Conservation (phyloP, 2,888 invertebrate genomes). For the Sympetrum striolatum region DNA sequence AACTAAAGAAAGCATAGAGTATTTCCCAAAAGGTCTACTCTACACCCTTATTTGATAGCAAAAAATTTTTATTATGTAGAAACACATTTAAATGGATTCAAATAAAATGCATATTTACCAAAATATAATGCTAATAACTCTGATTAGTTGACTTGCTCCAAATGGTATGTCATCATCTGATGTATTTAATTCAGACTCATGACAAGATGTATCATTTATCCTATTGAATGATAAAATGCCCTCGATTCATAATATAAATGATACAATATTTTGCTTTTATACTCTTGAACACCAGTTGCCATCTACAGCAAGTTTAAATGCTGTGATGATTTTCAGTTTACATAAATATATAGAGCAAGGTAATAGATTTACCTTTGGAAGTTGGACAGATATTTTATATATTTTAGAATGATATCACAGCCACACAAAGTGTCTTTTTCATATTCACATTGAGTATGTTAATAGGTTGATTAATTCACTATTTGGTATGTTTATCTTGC, state of each 20-base stretch:
- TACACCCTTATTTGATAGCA: constrained; percentile 3
- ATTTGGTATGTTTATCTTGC: neutral
- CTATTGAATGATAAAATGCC: too few species aligned
- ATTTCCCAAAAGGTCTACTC: constrained; percentile 13
- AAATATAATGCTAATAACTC: neutral
- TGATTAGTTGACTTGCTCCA: neutral
- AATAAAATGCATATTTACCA: neutral
- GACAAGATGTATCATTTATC: too few species aligned
- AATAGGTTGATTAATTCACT: neutral
- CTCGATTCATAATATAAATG: too few species aligned
- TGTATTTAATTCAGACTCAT: too few species aligned
- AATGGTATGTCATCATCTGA: neutral
- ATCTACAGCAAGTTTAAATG: too few species aligned
- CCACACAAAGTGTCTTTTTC: neutral
- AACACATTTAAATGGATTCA: neutral
- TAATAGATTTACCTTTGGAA: neutral
- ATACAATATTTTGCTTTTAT: too few species aligned
- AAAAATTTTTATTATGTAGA: neutral
- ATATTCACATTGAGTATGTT: neutral
- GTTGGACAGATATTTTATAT: neutral
- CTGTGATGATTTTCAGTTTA: too few species aligned
- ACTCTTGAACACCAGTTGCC: too few species aligned
- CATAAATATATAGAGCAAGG: too few species aligned
- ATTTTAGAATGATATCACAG: neutral
- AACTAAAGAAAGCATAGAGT: neutral